A percentile compares a stretch with the other conserved stretches of the same genome.
Evolutionary conservation across 1,140 invertebrate species (phyloP).

Genomic region (Whitmania pigra): DNA sequence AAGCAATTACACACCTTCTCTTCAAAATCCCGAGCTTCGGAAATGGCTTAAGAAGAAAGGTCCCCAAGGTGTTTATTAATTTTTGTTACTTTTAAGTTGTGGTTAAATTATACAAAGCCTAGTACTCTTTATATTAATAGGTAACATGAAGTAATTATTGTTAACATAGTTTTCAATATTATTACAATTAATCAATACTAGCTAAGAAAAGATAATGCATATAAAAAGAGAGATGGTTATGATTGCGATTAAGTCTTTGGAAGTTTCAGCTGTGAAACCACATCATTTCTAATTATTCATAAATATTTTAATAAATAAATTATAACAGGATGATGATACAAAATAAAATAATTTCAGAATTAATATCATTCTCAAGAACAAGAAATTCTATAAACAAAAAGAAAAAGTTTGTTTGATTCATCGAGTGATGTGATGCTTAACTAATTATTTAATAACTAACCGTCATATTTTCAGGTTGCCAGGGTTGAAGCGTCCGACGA

Average conservation of each 20-base stretch:
- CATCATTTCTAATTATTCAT: too few species aligned
- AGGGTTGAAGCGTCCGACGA: constrained; percentile 21
- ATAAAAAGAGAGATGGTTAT: too few species aligned
- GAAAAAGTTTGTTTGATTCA: background rate
- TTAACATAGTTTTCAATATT: background rate
- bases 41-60: constrained; percentile 43
- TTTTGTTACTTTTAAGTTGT: background rate
- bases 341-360: background rate
- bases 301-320: too few species aligned
- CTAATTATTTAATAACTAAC: background rate
- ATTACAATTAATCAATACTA: background rate
- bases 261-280: too few species aligned
- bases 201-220: too few species aligned
- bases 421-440: background rate
- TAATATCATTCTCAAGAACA: background rate
- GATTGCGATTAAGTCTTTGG: too few species aligned
- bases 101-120: background rate
- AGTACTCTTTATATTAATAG: background rate
- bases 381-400: background rate
- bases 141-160: background rate
- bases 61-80: constrained; percentile 6
- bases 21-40: constrained; percentile 45
- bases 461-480: background rate
- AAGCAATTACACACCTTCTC: constrained; percentile 49
- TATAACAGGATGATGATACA: background rate